A percentile compares a stretch with the other conserved stretches of the same genome.
phyloP scores from a whole-genome alignment of 2,797 vertebrate genomes.

The Danio kyathit region DNA sequence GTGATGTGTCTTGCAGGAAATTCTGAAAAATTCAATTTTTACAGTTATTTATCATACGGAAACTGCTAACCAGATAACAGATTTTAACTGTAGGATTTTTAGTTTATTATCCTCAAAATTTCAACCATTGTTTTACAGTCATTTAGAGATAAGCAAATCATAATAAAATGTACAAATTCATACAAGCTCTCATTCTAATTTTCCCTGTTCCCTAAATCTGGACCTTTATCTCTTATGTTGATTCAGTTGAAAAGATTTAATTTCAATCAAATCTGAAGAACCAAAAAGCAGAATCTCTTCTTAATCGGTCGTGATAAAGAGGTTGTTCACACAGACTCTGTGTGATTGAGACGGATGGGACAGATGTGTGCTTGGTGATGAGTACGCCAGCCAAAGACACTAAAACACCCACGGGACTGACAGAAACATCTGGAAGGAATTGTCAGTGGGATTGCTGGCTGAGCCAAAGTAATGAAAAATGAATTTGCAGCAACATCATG shows the following conservation, averaged over 20 bases:
- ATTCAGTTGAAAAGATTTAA: conserved; percentile 41
- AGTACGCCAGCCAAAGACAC: conserved; percentile 69
- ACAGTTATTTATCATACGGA: too few species aligned
- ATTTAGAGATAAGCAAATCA: too few species aligned
- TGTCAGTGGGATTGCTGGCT: conserved; percentile 73
- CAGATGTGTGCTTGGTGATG: conserved; percentile 77
- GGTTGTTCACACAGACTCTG: conserved; percentile 65
- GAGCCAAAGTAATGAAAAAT: conserved; percentile 79
- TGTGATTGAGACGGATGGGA: conserved; percentile 67
- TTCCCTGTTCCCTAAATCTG: too few species aligned
- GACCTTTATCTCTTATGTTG: conserved; percentile 55
- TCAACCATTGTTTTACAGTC: too few species aligned
- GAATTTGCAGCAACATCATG: conserved; percentile 69
- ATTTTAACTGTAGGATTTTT: too few species aligned
- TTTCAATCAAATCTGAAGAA: conserved; percentile 54
- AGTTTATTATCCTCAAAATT: too few species aligned
- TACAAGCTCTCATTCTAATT: too few species aligned
- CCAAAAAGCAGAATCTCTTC: conserved; percentile 51
- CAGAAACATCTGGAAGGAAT: conserved; percentile 81
- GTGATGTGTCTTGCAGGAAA: too few species aligned
- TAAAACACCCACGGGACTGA: conserved; percentile 72
- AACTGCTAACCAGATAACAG: too few species aligned
- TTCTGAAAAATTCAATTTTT: too few species aligned
- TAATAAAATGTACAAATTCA: too few species aligned
- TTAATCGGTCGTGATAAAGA: conserved; percentile 74